Base-by-base conservation (phyloP, 1,140 invertebrate species). In the Oryctes rhinoceros region DNA sequence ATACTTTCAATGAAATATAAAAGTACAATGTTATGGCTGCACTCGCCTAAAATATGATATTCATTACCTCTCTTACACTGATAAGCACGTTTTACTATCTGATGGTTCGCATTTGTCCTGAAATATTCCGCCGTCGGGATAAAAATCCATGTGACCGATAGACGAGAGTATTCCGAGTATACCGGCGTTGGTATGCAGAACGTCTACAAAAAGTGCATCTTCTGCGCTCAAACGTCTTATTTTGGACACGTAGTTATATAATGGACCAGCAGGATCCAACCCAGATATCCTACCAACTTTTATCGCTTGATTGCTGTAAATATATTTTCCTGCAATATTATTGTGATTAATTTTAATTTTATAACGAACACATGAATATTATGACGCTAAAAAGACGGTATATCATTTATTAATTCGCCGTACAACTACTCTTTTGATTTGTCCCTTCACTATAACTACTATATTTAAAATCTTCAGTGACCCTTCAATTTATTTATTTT, bases 161-260 rank as follows among this genome's bases (percentile, higher is more conserved):
- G 95, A 90, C 35, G 91, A 88, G 0, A 91, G 91, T 79, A 94
- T 93, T 0, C 95, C 95, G 71, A 96, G 91, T 0, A 93, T 86
- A 0, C 95, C 95, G 0, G 94, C 94, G 86, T 97, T 95, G 0
- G 96, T 96, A 85, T 99, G 97, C 79, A 98, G 95, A 4, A 97
- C 93, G 86, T 98, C 97, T 6, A 99, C 96, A 86, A 98, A 98
- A 6, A 90, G 85, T 0, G 97, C 97, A 85, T 97, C 96, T 0
- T 59, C 49, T 30, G 47, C 20, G 35, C 20, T 37, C 9, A 78
- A 39, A 24, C 49, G 47, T 9, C 13, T 30, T 7, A 10, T 35
- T 35, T 47, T n/a, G 1, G 49, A 1, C 9, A 59, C 18, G n/a
- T 15, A 53, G 15, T 78, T 47, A 59, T 53, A 78, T 15, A 47